Conservation (phyloP, 2,797 vertebrate genomes). For the Siniperca obscura region DNA sequence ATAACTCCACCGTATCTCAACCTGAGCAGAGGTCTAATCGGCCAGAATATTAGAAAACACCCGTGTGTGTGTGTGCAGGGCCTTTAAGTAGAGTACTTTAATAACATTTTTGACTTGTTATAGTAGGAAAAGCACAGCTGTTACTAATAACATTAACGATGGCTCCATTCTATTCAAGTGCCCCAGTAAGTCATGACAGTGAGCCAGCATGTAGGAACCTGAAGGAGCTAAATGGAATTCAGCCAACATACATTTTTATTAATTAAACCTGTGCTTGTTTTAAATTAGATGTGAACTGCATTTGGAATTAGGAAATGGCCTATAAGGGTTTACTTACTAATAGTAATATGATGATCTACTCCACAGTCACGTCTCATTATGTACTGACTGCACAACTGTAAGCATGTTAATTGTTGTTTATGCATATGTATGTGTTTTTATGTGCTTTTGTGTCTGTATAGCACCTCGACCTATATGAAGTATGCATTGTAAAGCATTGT, state of each 20-base stretch:
- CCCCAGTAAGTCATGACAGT: not conserved
- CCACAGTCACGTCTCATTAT: not conserved
- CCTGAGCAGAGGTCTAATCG: not conserved
- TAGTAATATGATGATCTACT: not conserved
- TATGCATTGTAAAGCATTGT: not conserved
- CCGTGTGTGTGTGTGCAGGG: not conserved
- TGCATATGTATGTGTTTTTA: not conserved
- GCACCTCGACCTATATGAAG: not conserved
- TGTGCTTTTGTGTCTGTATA: not conserved
- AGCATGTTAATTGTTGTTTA: not conserved
- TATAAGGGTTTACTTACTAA: not conserved
- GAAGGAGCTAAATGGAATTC: not conserved
- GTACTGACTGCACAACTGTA: not conserved
- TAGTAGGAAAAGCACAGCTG: not conserved
- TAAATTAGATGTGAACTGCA: not conserved
- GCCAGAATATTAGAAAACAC: not conserved
- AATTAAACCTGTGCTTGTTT: not conserved
- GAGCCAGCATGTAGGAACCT: not conserved
- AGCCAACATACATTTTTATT: not conserved
- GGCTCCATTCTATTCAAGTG: not conserved
- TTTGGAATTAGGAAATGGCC: not conserved
- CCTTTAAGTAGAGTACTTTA: too few relatives aligned
- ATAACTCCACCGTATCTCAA: not conserved
- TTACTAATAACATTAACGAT: not conserved
- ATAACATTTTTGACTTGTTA: too few relatives aligned